A percentile compares a stretch with the other conserved stretches of the same genome.
Evolutionary conservation across 2,113 vertebrate genomes (phyloP).

Genomic region (Rattus rattus): DNA sequence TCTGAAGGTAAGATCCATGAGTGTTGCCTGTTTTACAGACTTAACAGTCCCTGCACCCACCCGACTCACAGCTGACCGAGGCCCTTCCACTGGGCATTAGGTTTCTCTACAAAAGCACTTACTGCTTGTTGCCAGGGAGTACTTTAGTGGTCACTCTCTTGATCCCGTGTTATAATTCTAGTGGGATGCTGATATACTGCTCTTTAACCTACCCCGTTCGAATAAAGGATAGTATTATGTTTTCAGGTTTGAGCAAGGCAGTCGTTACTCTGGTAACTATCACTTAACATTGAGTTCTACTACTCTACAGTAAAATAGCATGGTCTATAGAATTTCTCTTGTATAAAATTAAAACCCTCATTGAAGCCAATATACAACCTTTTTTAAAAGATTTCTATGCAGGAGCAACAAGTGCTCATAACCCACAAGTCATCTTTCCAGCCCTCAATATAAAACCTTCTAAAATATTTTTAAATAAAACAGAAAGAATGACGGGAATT

Average conservation of each 20-base stretch:
- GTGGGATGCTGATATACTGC: not conserved
- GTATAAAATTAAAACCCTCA: slow-evolving; percentile 29
- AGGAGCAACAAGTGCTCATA: not conserved
- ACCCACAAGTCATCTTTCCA: not conserved
- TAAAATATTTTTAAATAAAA: slow-evolving; percentile 12
- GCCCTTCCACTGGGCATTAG: not conserved
- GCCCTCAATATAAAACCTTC: not conserved
- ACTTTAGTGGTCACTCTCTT: not conserved
- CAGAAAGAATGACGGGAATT: not conserved
- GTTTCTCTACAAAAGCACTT: not conserved
- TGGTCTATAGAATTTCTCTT: not conserved
- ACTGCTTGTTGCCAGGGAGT: not conserved
- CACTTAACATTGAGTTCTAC: slow-evolving; percentile 16
- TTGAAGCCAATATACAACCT: not conserved
- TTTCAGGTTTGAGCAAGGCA: not conserved
- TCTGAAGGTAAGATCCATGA: not conserved
- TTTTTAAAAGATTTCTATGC: not conserved
- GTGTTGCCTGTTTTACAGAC: not conserved
- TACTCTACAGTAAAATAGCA: not conserved
- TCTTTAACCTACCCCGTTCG: not conserved
- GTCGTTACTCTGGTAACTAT: not conserved
- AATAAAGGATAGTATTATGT: not conserved
- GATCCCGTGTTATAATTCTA: not conserved
- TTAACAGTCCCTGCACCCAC: not conserved
- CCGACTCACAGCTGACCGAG: not conserved